phyloP scores from a whole-genome alignment of 2,113 vertebrate species.

The Eublepharis macularius region DNA sequence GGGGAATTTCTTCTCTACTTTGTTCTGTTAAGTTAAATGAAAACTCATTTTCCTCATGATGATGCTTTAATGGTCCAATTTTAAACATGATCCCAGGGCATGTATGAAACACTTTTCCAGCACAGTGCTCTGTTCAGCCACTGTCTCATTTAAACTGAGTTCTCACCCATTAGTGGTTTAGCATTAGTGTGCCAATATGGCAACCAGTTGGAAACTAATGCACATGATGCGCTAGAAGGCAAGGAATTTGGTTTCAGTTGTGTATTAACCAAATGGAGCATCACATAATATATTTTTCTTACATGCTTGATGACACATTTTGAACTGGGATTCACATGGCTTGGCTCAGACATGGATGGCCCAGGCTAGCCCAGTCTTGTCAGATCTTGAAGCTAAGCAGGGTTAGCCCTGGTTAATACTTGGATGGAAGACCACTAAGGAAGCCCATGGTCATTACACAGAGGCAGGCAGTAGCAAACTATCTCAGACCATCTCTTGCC shows the following conservation, averaged over 20 bases:
- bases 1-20: not conserved
- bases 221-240: not conserved
- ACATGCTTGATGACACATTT: not conserved
- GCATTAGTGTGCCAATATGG: not conserved
- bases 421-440: no score
- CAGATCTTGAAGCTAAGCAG: no score
- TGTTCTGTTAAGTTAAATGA: not conserved
- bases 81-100: not conserved
- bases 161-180: not conserved
- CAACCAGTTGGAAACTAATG: no score
- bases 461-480: no score
- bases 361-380: no score
- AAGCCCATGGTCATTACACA: no score
- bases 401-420: no score
- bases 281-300: not conserved
- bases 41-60: not conserved
- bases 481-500: no score
- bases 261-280: not conserved
- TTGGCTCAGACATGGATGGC: no score
- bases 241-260: not conserved
- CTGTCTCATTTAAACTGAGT: not conserved
- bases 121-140: not conserved
- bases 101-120: not conserved
- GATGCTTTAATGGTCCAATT: not conserved
- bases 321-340: not conserved